These are phyloP conservation scores for Microdon myrmicae DNA, from an alignment of 2,888 invertebrate genomes.

Conservation along the genomic window DNA sequence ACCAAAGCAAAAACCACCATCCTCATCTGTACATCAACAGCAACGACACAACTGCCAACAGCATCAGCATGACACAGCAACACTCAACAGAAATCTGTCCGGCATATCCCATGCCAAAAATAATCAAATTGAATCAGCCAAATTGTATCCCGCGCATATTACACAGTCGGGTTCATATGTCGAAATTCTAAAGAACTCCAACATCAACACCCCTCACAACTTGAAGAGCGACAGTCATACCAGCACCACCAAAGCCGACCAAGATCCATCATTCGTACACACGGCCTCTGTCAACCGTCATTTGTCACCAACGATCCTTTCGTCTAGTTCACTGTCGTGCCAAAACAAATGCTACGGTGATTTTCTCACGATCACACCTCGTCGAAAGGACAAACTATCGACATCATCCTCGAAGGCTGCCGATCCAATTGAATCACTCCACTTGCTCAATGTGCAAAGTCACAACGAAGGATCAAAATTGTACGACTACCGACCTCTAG, in stretches of 20 bases:
- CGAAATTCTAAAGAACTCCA: slow-evolving; percentile 60
- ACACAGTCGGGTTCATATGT: slow-evolving; percentile 62
- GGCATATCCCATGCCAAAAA: slow-evolving; percentile 58
- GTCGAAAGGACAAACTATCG: slow-evolving; percentile 57
- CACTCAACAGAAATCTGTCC: slow-evolving; percentile 62
- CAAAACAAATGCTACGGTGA: slow-evolving; percentile 63
- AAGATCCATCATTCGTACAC: slow-evolving; percentile 17
- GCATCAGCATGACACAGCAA: slow-evolving; percentile 55
- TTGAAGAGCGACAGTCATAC: slow-evolving; percentile 20
- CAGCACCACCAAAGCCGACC: slow-evolving; percentile 27
- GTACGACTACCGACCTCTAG: slow-evolving; percentile 61
- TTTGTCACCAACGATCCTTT: slow-evolving; percentile 11
- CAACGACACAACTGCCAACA: slow-evolving; percentile 58
- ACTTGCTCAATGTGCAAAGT: slow-evolving; percentile 57
- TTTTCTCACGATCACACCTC: slow-evolving; percentile 61
- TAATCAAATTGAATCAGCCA: slow-evolving; percentile 59
- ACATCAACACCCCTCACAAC: slow-evolving; percentile 25
- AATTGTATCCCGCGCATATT: slow-evolving; percentile 56
- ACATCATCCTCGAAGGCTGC: slow-evolving; percentile 32
- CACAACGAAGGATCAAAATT: slow-evolving; percentile 55
- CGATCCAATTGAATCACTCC: slow-evolving; percentile 59
- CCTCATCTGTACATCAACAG: slow-evolving; percentile 48
- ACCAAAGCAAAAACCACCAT: slow-evolving; percentile 61
- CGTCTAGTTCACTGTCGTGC: slow-evolving; percentile 47
- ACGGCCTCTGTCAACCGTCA: slow-evolving; percentile 13